phyloP scores from a whole-genome alignment of 2,888 invertebrate species.

The Ornithoptera alexandrae region DNA sequence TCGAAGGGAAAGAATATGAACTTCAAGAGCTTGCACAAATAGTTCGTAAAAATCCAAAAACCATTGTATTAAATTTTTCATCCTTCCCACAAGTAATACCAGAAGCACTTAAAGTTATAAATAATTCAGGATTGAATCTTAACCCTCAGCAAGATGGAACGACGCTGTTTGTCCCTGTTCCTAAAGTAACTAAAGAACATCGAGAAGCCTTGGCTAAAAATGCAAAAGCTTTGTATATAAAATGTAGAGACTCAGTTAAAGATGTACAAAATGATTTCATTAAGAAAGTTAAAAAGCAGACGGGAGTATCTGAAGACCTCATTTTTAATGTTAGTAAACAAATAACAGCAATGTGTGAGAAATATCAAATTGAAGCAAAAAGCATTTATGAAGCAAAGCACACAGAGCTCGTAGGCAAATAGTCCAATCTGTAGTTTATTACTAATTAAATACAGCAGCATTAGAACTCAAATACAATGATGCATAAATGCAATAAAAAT shows the following conservation, averaged over 20 bases:
- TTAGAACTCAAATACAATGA: neutral
- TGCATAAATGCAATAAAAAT: no score
- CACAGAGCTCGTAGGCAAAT: constrained; percentile 85
- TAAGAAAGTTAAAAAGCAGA: constrained; percentile 85
- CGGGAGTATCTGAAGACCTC: constrained; percentile 85
- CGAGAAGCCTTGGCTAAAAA: constrained; percentile 92
- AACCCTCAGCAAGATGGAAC: constrained; percentile 98
- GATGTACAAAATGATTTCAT: constrained; percentile 86
- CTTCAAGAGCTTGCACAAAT: constrained; percentile 94
- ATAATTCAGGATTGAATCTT: constrained; percentile 91
- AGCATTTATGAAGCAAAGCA: constrained; percentile 82
- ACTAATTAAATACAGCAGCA: neutral
- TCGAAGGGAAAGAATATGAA: constrained; percentile 89
- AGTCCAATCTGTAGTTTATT: constrained; percentile 30
- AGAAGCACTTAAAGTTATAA: constrained; percentile 86
- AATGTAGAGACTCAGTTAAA: constrained; percentile 87
- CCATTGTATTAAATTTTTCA: constrained; percentile 90
- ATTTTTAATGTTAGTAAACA: constrained; percentile 84
- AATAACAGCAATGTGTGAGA: constrained; percentile 84
- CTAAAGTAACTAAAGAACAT: constrained; percentile 96
- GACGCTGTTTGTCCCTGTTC: constrained; percentile 91
- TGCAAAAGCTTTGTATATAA: constrained; percentile 90
- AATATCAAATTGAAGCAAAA: constrained; percentile 77
- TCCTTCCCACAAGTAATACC: constrained; percentile 93
- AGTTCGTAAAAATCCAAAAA: constrained; percentile 91